Conservation (phyloP, 2,113 vertebrate species). For the Pionites leucogaster region DNA sequence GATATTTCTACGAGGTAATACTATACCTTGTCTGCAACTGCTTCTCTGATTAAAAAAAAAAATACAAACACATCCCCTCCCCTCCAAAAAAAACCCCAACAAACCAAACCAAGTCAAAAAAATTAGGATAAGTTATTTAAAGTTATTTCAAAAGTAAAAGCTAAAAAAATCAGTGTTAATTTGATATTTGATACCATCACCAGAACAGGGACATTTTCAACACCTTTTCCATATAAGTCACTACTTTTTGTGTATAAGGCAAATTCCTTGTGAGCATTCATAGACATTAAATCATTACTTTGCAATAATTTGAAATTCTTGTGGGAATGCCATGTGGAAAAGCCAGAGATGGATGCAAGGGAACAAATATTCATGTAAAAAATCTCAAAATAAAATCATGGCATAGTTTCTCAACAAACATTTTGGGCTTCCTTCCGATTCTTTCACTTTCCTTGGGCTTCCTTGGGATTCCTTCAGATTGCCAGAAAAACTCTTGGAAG, state of each 20-base stretch:
- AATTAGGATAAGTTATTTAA: neutral
- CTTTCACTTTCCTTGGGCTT: neutral
- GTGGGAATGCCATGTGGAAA: neutral
- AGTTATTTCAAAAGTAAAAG: neutral
- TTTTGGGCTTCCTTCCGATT: neutral
- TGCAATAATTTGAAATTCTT: neutral
- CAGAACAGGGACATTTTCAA: neutral
- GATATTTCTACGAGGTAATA: neutral
- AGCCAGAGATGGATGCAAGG: neutral
- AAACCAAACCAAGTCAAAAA: neutral
- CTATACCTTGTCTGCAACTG: neutral
- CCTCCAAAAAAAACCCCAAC: neutral
- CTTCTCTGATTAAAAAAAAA: neutral
- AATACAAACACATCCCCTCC: neutral
- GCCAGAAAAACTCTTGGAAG: neutral
- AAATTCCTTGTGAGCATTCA: neutral
- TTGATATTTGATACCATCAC: neutral
- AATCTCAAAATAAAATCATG: conserved; percentile 15
- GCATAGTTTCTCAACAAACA: neutral
- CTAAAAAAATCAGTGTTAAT: neutral
- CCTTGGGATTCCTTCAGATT: neutral
- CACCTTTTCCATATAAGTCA: neutral
- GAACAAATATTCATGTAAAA: neutral
- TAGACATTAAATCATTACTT: neutral
- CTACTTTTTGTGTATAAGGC: neutral